These are phyloP conservation scores for Seriola aureovittata DNA, from an alignment of 2,113 vertebrate genomes.

Conservation along the genomic window DNA sequence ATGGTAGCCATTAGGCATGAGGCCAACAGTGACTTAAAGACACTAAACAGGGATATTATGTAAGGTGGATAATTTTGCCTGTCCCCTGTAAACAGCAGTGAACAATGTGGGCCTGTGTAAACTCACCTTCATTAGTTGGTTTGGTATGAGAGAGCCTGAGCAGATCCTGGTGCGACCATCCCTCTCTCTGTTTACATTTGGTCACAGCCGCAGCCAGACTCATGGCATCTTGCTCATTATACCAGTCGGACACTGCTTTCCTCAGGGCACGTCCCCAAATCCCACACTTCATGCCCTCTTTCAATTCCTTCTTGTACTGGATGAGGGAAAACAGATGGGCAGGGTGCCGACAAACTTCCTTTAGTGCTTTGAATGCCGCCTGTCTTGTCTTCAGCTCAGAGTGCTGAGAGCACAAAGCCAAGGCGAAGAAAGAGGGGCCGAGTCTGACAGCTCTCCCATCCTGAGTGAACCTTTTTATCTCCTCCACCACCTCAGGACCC, in stretches of 20 bases:
- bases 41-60: not conserved
- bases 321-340: constrained; percentile 93
- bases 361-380: constrained; percentile 90
- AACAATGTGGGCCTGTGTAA: not conserved
- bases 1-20: not conserved
- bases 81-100: not conserved
- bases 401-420: constrained; percentile 94
- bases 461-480: constrained; percentile 87
- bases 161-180: constrained; percentile 97
- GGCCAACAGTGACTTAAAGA: not conserved
- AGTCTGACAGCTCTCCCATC: constrained; percentile 86
- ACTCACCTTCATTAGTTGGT: constrained; percentile 92
- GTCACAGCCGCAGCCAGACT: constrained; percentile 91
- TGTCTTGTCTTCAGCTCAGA: constrained; percentile 90
- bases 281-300: constrained; percentile 92
- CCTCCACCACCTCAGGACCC: constrained; percentile 90
- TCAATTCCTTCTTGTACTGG: constrained; percentile 95
- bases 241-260: constrained; percentile 95
- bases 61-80: not conserved
- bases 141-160: constrained; percentile 94
- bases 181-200: constrained; percentile 92
- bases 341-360: constrained; percentile 89
- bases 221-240: constrained; percentile 91
- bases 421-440: constrained; percentile 89
- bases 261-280: constrained; percentile 96